Conservation (phyloP, 2,888 invertebrate species). For the Cephus pulcher region DNA sequence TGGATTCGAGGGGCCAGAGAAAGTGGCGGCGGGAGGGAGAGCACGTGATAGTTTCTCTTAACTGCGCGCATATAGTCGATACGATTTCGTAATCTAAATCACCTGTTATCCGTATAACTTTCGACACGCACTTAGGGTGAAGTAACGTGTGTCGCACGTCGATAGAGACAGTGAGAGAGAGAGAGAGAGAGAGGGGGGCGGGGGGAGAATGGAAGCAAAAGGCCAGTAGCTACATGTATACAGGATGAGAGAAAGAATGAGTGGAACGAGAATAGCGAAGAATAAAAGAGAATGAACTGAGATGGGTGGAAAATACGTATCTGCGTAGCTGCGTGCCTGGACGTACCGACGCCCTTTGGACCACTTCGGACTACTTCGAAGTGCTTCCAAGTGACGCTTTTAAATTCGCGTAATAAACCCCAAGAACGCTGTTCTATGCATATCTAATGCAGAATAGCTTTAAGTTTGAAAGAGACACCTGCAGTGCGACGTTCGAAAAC, state of each 20-base stretch:
- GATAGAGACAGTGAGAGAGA: slow-evolving; percentile 26
- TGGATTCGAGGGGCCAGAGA: too few species aligned
- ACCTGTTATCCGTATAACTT: slow-evolving; percentile 35
- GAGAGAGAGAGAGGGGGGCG: slow-evolving; percentile 16
- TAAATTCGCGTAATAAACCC: slow-evolving; percentile 53
- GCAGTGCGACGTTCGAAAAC: too few species aligned
- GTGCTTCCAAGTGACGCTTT: slow-evolving; percentile 35
- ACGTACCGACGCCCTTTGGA: slow-evolving; percentile 4
- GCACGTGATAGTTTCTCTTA: slow-evolving; percentile 36
- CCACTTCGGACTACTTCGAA: too few species aligned
- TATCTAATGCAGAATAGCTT: too few species aligned
- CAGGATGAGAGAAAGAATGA: background rate
- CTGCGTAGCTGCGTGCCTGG: slow-evolving; percentile 14
- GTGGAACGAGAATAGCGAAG: background rate
- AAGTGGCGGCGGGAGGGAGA: too few species aligned
- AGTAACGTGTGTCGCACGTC: background rate
- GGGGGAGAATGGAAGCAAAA: background rate
- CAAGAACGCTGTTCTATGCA: background rate
- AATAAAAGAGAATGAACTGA: too few species aligned
- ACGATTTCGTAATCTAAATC: slow-evolving; percentile 54
- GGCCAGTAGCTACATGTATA: slow-evolving; percentile 3
- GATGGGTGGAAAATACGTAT: slow-evolving; percentile 44
- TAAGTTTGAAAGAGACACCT: too few species aligned
- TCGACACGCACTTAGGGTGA: too few species aligned
- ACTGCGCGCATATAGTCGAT: slow-evolving; percentile 37